Base-by-base conservation (phyloP, 2,797 vertebrate species). In the Lacerta viridis region DNA sequence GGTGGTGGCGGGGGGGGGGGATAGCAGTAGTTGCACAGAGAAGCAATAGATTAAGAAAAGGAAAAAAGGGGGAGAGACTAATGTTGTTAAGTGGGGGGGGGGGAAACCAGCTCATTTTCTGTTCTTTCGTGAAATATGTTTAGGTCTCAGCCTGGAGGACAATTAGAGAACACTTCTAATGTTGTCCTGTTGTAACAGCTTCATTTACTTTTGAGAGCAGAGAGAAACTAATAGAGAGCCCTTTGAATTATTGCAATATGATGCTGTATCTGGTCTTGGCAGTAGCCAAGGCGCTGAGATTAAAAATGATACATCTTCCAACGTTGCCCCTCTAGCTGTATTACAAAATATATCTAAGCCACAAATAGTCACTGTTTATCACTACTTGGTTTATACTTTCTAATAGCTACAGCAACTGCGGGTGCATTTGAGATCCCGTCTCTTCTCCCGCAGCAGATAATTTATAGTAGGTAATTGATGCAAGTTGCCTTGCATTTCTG, bases 221-320 rank as follows among this genome's bases (percentile, higher is more conserved):
- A 94, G 94, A 93, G 93, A 95, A 97, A 97, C 95, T 96, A 97
- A 97, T 96, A 97, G 96, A 96, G 94, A 96, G 95, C 94, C 95
- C 96, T 95, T 96, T 97, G 97, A 97, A 96, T 97, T 97, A 97
- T 97, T 96, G 96, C 96, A 94, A 95, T 93, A 94, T 81, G 95
- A 96, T 95, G 95, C 93, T 91, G 94, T 94, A 96, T 96, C 96
- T 97, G 95, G 95, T 93, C 95, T 85, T 95, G 95, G 94, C 96
- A 96, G 95, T 96, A 96, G 95, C 96, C 94, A 95, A 96, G 97
- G 95, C 93, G 81, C 94, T 83, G 88, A 97, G 97, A 97, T 97
- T 97, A 97, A 96, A 97, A 97, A 96, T 97, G 95, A 96, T 96
- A 95, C 96, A 97, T 97, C 93, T 94, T 96, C 96, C 95, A 95